Base-by-base conservation (phyloP, 2,888 invertebrate genomes). In the Polydrusus pterygomalis region DNA sequence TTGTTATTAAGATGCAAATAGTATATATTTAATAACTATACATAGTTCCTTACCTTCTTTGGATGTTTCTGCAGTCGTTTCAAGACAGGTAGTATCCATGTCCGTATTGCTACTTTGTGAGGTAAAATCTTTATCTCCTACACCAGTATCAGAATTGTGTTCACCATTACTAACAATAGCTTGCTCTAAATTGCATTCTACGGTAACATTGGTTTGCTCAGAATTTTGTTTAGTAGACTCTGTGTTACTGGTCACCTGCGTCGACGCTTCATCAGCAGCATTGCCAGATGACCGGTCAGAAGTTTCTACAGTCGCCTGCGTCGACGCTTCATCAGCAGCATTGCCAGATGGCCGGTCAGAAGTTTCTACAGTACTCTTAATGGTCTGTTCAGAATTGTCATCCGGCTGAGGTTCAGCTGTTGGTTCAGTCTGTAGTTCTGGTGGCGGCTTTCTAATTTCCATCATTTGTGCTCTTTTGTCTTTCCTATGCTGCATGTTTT, bases 401-500 rank as follows among this genome's bases (percentile, higher is more conserved):
- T 54, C 47, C 18, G 17, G 7, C 58, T 56, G 54, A 11, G 58
- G 38, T 13, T 18, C 8, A 54, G 34, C 17, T 56, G 20, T 11
- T 18, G 58, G 38, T 18, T 18, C 8, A 34, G 34, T 10, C 40
- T 18, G 18, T 18, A n/a, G 17, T 10, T 38, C 54, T 11, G 54
- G 58, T 40, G 5, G 47, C 7, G 67, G n/a, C 49, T 74, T 77
- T 62, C 18, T 18, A 40, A 77, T 74, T 54, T 77, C 77, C 56
- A 56, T 51, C 77, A 77, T 77, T 62, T 70, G 74, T 18, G 40
- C 43, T 30, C 77, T 62, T 40, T 67, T 56, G 6, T 77, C 74
- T 25, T 75, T 74, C 58, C 79, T 79, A 76, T 82, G 82, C 30
- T 79, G 75, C 68, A 78, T 73, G 58, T 79, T 82, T 78, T 87